Evolutionary conservation across 35 echinoderm and acorn worm species (phyloP).

Genomic region (Ophiothrix spiculata): DNA sequence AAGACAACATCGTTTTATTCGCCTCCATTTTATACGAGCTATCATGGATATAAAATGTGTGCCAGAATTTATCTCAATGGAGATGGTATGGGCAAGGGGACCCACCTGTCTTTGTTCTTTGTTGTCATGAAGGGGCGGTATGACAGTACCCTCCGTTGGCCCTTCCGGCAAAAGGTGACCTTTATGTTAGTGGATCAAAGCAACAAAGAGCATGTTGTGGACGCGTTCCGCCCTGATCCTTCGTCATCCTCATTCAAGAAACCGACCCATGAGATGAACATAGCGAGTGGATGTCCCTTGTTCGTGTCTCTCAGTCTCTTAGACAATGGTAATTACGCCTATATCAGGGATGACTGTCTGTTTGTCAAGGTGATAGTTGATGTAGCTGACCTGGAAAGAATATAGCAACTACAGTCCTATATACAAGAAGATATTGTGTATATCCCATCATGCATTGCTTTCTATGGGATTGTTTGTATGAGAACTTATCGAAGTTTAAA

Average conservation of each 20-base stretch:
- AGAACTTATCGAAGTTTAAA: too few species aligned
- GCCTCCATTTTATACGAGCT: slow-evolving; percentile 30
- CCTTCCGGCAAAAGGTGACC: slow-evolving; percentile 51
- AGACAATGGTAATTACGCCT: slow-evolving; percentile 24
- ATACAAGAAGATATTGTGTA: too few species aligned
- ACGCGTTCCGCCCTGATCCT: slow-evolving; percentile 82
- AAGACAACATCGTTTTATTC: slow-evolving; percentile 45
- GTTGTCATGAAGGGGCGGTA: slow-evolving; percentile 60
- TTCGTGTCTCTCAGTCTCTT: slow-evolving; percentile 43
- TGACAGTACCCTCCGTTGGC: slow-evolving; percentile 57
- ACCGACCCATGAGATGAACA: slow-evolving; percentile 72
- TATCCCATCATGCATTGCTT: too few species aligned
- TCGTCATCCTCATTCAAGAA: slow-evolving; percentile 64
- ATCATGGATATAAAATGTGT: too few species aligned
- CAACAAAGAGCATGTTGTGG: slow-evolving; percentile 36
- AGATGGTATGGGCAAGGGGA: slow-evolving; percentile 47
- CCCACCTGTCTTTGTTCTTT: slow-evolving; percentile 73
- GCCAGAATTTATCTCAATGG: slow-evolving; percentile 59
- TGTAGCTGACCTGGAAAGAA: slow-evolving; percentile 25
- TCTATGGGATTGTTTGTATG: too few species aligned
- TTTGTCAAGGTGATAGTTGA: slow-evolving; percentile 61
- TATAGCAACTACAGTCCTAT: not conserved
- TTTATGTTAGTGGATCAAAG: slow-evolving; percentile 50
- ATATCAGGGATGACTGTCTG: slow-evolving; percentile 49
- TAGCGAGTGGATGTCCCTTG: slow-evolving; percentile 64